Evolutionary conservation across 2,797 vertebrate species (phyloP).

Genomic region (Psittacula echo): DNA sequence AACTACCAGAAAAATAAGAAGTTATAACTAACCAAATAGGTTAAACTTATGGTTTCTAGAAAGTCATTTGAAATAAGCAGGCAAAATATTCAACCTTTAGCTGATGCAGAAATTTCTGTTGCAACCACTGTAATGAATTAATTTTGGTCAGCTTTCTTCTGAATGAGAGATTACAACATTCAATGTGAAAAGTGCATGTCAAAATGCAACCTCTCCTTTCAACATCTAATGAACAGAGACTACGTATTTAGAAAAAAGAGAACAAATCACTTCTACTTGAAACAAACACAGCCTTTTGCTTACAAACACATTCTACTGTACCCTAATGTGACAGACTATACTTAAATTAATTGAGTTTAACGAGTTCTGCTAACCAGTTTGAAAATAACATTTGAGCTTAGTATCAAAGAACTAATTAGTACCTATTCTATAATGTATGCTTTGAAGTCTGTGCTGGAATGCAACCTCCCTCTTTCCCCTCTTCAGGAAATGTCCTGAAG

Average conservation of each 20-base stretch:
- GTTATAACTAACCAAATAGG: neutral
- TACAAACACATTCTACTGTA: neutral
- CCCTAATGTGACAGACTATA: neutral
- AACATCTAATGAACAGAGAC: neutral
- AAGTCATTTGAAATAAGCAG: neutral
- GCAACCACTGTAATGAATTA: neutral
- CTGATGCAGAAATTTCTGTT: neutral
- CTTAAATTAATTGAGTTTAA: neutral
- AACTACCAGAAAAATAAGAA: neutral
- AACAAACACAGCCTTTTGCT: neutral
- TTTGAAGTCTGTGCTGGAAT: neutral
- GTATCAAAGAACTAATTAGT: neutral
- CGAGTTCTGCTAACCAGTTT: neutral
- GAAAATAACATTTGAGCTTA: neutral
- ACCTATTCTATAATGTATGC: neutral
- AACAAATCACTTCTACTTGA: neutral
- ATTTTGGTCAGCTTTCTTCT: neutral
- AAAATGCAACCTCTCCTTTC: neutral
- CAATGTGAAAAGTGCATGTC: neutral
- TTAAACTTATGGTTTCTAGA: neutral
- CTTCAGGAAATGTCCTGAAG: neutral
- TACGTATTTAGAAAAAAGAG: neutral
- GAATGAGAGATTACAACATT: neutral
- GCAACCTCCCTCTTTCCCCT: rapidly evolving
- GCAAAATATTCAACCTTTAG: neutral